Base-by-base conservation (phyloP, 2,797 vertebrate genomes). In the Micromesistius poutassou region DNA sequence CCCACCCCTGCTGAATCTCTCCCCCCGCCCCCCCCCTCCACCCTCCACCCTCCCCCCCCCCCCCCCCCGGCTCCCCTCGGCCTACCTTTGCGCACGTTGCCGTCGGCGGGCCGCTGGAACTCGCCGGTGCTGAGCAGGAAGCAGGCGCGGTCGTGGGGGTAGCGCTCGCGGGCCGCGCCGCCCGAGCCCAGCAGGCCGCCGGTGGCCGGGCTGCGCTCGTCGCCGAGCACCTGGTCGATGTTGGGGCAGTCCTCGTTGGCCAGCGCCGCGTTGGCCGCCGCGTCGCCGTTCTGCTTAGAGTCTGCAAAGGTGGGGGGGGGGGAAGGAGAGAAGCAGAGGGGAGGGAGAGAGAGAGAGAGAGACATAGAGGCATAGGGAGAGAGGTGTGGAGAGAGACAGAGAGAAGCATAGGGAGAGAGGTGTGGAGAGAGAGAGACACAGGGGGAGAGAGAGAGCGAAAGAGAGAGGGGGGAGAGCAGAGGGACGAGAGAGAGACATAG, bases 61-160 rank as follows among this genome's bases (percentile, higher is more conserved):
- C 77, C 77, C 42, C 1, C 35, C 12, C 77, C 36, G 42, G 74
- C 77, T 30, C 83, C 79, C 14, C 62, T 78, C 73, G 25, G 79
- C 93, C 84, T 96, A 97, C 96, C 96, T 97, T 97, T 97, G 82
- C 96, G 94, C 89, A 97, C 96, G 87, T 96, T 96, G 87, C 96
- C 96, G 4, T 97, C 96, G 4, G 95, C 94, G 14, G 96, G 94
- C 79, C 96, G 94, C 84, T 92, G 94, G 40, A 96, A 97, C 88
- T 97, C 96, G 0, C 95, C 95, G 0, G 95, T 95, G 14, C 96
- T 96, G 84, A 97, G 94, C 75, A 97, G 94, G 92, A 97, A 97
- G 91, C 96, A 97, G 84, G 96, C 96, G 70, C 96, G 94, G 90
- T 97, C 96, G 0, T 96, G 95, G 1, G 94, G 95, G 86, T 96